Percentiles rank a stretch among this genome's conserved stretches.
These are phyloP conservation scores for Aphis craccivora DNA, from an alignment of 1,140 invertebrate species.

Conservation along the genomic window DNA sequence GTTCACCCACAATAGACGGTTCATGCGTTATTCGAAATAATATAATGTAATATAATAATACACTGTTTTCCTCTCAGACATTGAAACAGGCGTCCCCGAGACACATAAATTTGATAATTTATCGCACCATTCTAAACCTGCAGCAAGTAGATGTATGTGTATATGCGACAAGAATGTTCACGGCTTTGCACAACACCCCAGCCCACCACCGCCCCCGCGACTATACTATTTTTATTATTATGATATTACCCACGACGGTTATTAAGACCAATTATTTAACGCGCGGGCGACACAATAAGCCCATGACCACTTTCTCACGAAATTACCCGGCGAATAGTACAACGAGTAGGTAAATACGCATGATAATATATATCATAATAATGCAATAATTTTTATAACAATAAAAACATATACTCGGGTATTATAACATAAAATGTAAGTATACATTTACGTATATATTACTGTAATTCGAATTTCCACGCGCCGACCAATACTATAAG, in stretches of 20 bases:
- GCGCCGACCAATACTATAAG: background rate
- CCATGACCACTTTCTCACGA: constrained; percentile 47
- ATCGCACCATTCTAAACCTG: background rate
- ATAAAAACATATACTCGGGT: background rate
- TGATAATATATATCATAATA: background rate
- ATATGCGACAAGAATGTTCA: background rate
- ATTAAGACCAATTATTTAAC: constrained; percentile 11
- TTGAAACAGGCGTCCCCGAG: constrained; percentile 7
- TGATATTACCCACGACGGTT: constrained; percentile 9
- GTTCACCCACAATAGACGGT: background rate
- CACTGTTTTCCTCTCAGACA: constrained; percentile 9
- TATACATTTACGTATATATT: background rate
- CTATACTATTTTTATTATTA: background rate
- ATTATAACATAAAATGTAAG: background rate
- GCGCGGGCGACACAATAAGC: background rate
- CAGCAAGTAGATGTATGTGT: background rate
- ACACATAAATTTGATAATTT: constrained; percentile 32
- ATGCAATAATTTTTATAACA: constrained; percentile 16
- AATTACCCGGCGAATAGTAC: background rate
- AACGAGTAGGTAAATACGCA: background rate
- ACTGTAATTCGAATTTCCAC: background rate
- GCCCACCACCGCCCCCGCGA: background rate
- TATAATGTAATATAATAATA: background rate
- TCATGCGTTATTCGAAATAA: background rate
- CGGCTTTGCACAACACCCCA: background rate